phyloP scores from a whole-genome alignment of 1,140 invertebrate species.

The Radopholus similis region DNA sequence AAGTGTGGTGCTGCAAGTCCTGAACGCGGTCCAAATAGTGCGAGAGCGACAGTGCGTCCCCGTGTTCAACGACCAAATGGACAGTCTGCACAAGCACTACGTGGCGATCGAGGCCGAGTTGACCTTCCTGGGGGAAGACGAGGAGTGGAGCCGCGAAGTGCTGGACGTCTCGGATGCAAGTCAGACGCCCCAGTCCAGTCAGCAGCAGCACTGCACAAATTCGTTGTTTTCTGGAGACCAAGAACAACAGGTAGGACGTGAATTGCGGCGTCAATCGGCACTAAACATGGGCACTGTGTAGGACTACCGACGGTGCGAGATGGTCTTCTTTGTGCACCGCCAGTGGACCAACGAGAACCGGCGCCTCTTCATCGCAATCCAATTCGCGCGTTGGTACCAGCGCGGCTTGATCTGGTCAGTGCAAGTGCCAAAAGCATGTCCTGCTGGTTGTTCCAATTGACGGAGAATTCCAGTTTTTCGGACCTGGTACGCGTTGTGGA shows the following conservation, averaged over 20 bases:
- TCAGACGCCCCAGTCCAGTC: neutral
- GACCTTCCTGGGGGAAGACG: slow-evolving; percentile 4
- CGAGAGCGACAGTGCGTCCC: neutral
- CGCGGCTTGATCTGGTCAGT: slow-evolving; percentile 13
- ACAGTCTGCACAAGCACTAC: neutral
- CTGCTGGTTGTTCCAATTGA: neutral
- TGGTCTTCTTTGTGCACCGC: slow-evolving; percentile 12
- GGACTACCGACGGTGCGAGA: slow-evolving; percentile 16
- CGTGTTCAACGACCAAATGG: slow-evolving; percentile 7
- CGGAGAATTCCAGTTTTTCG: slow-evolving; percentile 4
- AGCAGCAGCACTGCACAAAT: slow-evolving; percentile 5
- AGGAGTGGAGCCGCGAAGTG: slow-evolving; percentile 20
- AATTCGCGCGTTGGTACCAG: slow-evolving; percentile 15
- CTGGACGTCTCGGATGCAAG: slow-evolving; percentile 9
- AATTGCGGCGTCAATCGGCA: neutral
- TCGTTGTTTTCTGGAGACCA: neutral
- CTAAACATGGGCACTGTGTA: neutral
- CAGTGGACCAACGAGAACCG: slow-evolving; percentile 10
- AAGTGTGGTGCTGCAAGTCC: neutral
- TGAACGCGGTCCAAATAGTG: neutral
- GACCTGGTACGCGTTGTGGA: slow-evolving; percentile 9
- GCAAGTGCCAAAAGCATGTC: neutral
- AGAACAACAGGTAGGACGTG: slow-evolving; percentile 1
- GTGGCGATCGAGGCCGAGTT: slow-evolving; percentile 14
- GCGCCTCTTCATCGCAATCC: slow-evolving; percentile 3